Conservation (phyloP, 2,113 vertebrate genomes). For the Nestor notabilis region DNA sequence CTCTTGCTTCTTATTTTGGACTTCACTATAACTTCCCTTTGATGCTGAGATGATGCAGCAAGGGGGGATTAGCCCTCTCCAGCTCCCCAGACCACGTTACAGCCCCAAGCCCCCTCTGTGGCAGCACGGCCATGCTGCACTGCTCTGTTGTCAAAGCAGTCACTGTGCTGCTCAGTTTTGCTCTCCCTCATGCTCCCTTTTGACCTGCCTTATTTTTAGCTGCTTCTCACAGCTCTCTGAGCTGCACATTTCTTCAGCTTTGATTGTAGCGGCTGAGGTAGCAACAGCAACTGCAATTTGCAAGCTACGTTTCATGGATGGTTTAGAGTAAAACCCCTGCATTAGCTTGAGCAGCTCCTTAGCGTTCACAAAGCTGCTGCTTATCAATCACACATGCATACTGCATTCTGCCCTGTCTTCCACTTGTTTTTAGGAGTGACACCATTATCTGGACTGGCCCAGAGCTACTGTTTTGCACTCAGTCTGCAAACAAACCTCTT, state of each 20-base stretch:
- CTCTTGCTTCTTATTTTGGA: background rate
- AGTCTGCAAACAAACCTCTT: background rate
- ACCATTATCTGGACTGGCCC: background rate
- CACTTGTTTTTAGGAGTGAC: background rate
- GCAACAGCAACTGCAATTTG: slow-evolving; percentile 37
- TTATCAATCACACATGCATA: background rate
- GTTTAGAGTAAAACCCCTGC: background rate
- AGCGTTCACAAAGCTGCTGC: background rate
- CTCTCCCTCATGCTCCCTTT: background rate
- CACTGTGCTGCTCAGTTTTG: background rate
- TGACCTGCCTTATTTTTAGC: background rate
- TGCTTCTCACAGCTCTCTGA: background rate
- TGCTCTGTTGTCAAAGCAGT: background rate
- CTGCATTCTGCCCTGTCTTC: background rate
- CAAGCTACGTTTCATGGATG: background rate
- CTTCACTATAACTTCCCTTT: background rate
- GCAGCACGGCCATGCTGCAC: background rate
- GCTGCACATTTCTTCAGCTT: background rate
- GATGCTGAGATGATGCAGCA: background rate
- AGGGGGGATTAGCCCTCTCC: background rate
- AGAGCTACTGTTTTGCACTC: background rate
- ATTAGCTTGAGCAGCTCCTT: background rate
- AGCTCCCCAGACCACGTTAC: background rate
- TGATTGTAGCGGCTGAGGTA: slow-evolving; percentile 37
- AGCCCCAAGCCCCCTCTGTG: background rate